Conservation (phyloP, 2,888 invertebrate species). For the Taphrorychus bicolor region DNA sequence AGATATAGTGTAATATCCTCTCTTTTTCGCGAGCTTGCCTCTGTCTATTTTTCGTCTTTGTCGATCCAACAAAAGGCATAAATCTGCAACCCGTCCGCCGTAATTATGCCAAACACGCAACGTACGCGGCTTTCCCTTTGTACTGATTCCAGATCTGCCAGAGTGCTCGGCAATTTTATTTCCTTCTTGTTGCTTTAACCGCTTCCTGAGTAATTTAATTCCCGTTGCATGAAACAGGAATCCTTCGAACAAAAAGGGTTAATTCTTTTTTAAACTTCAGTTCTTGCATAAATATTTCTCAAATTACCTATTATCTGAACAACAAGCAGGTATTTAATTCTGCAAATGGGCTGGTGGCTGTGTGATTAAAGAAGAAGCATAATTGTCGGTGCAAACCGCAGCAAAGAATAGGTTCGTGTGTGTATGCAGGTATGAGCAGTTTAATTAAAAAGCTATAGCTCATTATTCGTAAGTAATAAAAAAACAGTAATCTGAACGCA, state of each 20-base stretch:
- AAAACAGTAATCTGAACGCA: constrained; percentile 12
- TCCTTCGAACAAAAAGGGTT: background rate
- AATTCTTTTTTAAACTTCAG: background rate
- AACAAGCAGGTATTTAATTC: background rate
- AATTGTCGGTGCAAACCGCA: too few relatives aligned
- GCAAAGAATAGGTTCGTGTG: too few relatives aligned
- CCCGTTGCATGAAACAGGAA: background rate
- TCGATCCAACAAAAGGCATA: background rate
- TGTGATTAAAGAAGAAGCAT: background rate
- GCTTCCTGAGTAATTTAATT: background rate
- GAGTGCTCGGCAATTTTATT: constrained; percentile 2
- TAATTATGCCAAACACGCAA: background rate
- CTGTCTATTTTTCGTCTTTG: background rate
- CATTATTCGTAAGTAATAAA: background rate
- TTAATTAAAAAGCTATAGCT: background rate
- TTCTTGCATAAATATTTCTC: background rate
- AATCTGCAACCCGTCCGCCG: background rate
- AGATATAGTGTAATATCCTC: too few relatives aligned
- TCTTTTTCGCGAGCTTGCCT: background rate
- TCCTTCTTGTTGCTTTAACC: background rate
- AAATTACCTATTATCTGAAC: background rate
- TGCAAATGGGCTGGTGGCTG: background rate
- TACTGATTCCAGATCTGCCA: background rate
- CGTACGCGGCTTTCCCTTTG: background rate
- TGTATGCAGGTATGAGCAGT: background rate